Base-by-base conservation (phyloP, 2,888 invertebrate species). In the Pardosa pseudoannulata region DNA sequence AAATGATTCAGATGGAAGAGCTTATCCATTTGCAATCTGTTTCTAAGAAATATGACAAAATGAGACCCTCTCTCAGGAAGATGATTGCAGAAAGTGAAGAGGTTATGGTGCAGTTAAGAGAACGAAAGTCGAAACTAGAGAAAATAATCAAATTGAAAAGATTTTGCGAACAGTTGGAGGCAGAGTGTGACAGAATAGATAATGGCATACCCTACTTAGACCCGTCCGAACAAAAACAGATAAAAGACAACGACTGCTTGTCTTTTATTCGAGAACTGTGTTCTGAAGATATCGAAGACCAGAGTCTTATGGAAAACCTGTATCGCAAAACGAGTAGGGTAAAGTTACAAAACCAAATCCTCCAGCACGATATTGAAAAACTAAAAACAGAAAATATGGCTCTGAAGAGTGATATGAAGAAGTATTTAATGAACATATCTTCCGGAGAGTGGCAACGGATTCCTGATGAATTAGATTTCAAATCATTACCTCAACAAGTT, bases 21-120 rank as follows among this genome's bases (percentile, higher is more conserved):
- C 31, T 85, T 11, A 11, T 27, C 13, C 46, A 46, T 19, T 56
- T 78, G 2, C 78, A 85, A 29, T 65, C 56, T 2, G 50, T 67
- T 3, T 70, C 83, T 1, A 85, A 78, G 29, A 78, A 39, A 6
- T 67, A 67, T 13, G 76, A 78, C 31, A 46, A 28, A 31, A 1
- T 81, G 27, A 39, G 46, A 19, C 83, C 83, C 6, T 56, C 78
- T 11, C 39, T 85, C 2, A 50, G 83, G 13, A 78, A 78, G 31
- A 78, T 85, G 78, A 78, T 85, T 9, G 67, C 78, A 1, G 56
- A 71, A 3, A 85, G 83, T n/a, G 83, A 85, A 23, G 68, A 85
- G 5, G 78, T 85, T 2, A 78, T 78, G 73, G 31, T 36, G 6
- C 72, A 78, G 31, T 31, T 85, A n/a, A 32, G 78, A 29, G 67